Conservation (phyloP, 2,797 vertebrate genomes). For the Scleropages formosus region DNA sequence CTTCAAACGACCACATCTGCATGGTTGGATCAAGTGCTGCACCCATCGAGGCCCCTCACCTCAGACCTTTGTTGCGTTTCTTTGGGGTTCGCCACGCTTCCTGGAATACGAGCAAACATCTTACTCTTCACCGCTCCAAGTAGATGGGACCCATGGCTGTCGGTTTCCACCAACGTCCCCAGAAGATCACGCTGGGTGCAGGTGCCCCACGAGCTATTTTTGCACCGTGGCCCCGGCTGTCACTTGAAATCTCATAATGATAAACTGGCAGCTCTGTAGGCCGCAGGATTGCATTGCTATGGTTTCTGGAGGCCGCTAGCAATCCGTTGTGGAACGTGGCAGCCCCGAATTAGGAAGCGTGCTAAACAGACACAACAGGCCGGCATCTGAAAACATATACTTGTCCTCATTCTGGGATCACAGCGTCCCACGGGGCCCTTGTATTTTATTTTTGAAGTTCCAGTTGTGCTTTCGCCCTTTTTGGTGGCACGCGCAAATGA, state of each 20-base stretch:
- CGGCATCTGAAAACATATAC: slow-evolving; percentile 1
- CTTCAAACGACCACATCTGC: slow-evolving; percentile 59
- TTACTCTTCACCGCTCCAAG: slow-evolving; percentile 48
- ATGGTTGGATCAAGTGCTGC: slow-evolving; percentile 49
- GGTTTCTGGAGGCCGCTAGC: slow-evolving; percentile 15
- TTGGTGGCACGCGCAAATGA: not conserved
- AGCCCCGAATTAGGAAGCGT: slow-evolving; percentile 20
- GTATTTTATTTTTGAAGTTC: slow-evolving; percentile 14
- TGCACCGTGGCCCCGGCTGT: slow-evolving; percentile 7
- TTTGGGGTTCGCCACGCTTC: slow-evolving; percentile 47
- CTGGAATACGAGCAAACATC: slow-evolving; percentile 50
- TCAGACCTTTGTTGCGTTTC: slow-evolving; percentile 44
- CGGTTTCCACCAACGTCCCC: too few relatives aligned
- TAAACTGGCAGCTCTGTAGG: slow-evolving; percentile 8
- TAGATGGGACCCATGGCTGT: slow-evolving; percentile 40
- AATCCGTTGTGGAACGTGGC: not conserved
- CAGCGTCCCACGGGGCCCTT: not conserved
- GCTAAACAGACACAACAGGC: slow-evolving; percentile 4
- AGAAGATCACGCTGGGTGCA: too few relatives aligned
- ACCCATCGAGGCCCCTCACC: slow-evolving; percentile 42
- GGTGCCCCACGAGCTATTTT: not conserved
- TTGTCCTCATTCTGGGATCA: slow-evolving; percentile 24
- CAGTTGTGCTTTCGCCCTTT: not conserved
- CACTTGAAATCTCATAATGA: slow-evolving; percentile 20
- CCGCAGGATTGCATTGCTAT: slow-evolving; percentile 13